phyloP scores from a whole-genome alignment of 2,797 vertebrate genomes.

The Tokudaia tokunoshimensis region DNA sequence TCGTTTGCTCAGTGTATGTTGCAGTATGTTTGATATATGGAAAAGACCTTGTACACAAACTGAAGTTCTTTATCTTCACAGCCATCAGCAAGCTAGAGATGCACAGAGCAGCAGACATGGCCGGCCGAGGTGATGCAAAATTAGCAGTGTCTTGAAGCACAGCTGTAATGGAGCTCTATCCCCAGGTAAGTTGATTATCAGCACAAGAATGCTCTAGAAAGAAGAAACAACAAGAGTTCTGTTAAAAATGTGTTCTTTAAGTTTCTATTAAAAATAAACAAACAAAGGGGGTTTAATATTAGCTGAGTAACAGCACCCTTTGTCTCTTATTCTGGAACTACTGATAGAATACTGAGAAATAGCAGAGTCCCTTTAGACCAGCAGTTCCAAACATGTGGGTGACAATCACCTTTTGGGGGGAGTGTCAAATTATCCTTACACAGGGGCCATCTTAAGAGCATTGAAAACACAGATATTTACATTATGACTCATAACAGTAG shows the following conservation, averaged over 20 bases:
- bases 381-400: neutral
- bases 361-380: neutral
- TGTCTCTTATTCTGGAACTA: neutral
- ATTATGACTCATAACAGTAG: neutral
- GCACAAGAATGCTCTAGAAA: neutral
- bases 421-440: neutral
- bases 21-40: neutral
- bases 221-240: neutral
- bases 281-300: neutral
- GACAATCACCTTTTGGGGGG: neutral
- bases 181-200: neutral
- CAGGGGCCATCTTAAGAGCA: neutral
- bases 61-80: neutral
- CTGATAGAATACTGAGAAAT: neutral
- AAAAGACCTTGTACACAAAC: neutral
- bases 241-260: neutral
- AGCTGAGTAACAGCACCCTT: neutral
- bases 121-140: neutral
- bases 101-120: neutral
- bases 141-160: neutral
- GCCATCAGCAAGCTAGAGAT: neutral
- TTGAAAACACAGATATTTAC: neutral
- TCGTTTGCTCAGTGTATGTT: neutral
- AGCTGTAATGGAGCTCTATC: neutral
- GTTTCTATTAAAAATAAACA: neutral